Base-by-base conservation (phyloP, 2,888 invertebrate species). In the Ectemnius continuus region DNA sequence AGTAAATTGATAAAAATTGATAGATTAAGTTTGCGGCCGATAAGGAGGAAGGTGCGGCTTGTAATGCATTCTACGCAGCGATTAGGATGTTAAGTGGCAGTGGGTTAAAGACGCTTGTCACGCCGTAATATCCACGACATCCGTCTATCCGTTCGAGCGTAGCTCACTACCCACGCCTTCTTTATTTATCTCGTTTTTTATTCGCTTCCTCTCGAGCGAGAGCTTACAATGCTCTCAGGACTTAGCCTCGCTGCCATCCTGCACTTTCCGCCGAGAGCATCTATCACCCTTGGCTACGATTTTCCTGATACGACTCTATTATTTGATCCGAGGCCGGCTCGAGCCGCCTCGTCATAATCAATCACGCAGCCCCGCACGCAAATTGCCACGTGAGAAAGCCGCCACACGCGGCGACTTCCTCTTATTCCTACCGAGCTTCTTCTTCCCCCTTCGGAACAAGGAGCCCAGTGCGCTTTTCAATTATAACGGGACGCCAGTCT, bases 151-250 rank as follows among this genome's bases (percentile, higher is more conserved):
- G 61, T 80, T 75, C 78, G 68, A 67, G 71, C 78, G 64, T 75
- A 64, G 78, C 67, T 48, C 56, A 16, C 81, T 57, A 64, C 78
- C 80, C 76, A 78, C 74, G 78, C 80, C 66, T 68, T 78, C 70
- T 76, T 70, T 76, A 75, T 78, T 70, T 67, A 66, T 56, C 46
- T 67, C 73, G 74, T 73, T 79, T 47, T 77, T 67, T 74, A 64
- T 72, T 78, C 73, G 69, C 70, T 72, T 67, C 75, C 36, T 36
- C 68, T 63, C 80, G 63, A 61, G 64, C 18, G 79, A 81, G 78
- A 14, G 3, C 80, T 74, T 71, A 78, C 84, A 81, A 84, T 85
- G 79, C 78, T 84, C 83, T 84, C 80, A 80, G 76, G 78, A 73
- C 79, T 83, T 80, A 79, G 81, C 80, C 80, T 79, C 82, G 78